Percentiles rank a stretch among this genome's conserved stretches.
phyloP scores from a whole-genome alignment of 2,797 vertebrate genomes.

The Jordanella pulchra region DNA sequence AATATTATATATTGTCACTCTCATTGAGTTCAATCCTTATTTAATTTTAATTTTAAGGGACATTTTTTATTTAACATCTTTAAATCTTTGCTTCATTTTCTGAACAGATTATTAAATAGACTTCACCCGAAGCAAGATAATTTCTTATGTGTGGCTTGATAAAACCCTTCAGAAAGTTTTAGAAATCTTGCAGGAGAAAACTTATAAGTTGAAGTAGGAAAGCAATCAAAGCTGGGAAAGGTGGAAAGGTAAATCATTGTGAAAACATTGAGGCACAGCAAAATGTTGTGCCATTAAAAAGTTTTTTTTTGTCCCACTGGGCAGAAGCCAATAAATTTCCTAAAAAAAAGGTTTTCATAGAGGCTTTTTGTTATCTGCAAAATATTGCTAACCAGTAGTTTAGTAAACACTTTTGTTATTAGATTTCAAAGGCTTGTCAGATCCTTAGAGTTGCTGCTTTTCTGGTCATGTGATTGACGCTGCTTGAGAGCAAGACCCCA shows the following conservation, averaged over 20 bases:
- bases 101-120: conserved; percentile 7
- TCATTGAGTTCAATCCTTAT: conserved; percentile 2
- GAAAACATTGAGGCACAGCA: neutral
- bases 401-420: neutral
- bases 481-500: neutral
- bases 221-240: neutral
- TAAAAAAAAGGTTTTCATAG: neutral
- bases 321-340: neutral
- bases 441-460: neutral
- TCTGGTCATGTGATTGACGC: neutral
- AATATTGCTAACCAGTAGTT: neutral
- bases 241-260: neutral
- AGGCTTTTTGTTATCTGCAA: neutral
- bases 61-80: conserved; percentile 6
- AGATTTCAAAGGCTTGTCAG: neutral
- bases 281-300: neutral
- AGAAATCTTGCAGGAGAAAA: neutral
- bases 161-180: neutral
- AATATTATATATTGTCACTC: neutral
- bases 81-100: conserved; percentile 12
- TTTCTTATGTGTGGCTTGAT: neutral
- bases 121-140: neutral
- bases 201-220: neutral
- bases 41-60: conserved; percentile 4
- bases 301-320: neutral